Evolutionary conservation across 2,113 vertebrate genomes (phyloP).

Genomic region (human): GRCh38 chr6:21117501-21118000

Average conservation of each 20-base stretch:
- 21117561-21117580: too few species aligned
- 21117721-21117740: background rate
- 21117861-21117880: background rate
- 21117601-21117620: too few species aligned
- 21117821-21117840: background rate
- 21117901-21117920: background rate
- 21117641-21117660: background rate
- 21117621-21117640: too few species aligned
- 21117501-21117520: too few species aligned
- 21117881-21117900: background rate
- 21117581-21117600: too few species aligned
- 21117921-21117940: background rate
- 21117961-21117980: background rate
- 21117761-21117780: background rate
- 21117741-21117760: background rate
- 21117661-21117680: background rate
- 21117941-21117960: conserved; percentile 5
- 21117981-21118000: background rate
- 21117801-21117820: background rate
- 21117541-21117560: too few species aligned
- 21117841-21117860: background rate
- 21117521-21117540: too few species aligned
- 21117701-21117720: background rate
- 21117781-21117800: background rate
- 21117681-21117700: background rate